Evolutionary conservation across 2,888 invertebrate genomes (phyloP).

Genomic region (Harpalus rubripes): DNA sequence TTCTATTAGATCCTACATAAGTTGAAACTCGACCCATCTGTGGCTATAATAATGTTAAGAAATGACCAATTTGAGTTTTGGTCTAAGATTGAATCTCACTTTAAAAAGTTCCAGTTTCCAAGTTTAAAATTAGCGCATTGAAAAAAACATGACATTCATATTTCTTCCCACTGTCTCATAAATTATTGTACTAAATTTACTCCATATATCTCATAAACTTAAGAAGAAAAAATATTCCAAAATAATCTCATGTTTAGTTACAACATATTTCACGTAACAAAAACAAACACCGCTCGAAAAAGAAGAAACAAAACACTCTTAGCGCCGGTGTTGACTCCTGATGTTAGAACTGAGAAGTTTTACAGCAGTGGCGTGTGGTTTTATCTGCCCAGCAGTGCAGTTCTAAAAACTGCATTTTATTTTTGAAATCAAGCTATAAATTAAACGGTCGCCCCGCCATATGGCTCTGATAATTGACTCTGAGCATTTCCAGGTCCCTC

Average conservation of each 20-base stretch:
- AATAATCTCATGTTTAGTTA: not conserved
- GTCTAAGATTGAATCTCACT: no score
- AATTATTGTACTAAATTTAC: no score
- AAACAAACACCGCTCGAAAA: conserved; percentile 13
- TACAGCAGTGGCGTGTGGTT: not conserved
- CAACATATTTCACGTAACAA: conserved; percentile 14
- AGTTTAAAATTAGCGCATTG: no score
- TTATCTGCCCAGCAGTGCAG: not conserved
- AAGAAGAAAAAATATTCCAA: not conserved
- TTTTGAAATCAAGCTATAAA: conserved; percentile 59
- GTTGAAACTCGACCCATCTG: no score
- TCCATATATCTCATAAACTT: not conserved
- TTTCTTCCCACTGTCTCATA: no score
- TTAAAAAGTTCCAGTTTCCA: no score
- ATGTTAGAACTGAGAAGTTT: not conserved
- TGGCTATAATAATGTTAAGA: no score
- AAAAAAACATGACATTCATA: no score
- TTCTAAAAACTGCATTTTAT: conserved; percentile 59
- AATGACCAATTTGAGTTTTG: no score
- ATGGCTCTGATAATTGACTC: conserved; percentile 63
- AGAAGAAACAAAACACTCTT: conserved; percentile 11
- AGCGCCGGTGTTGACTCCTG: not conserved
- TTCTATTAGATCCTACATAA: no score
- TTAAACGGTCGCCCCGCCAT: conserved; percentile 49
- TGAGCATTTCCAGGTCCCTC: conserved; percentile 55